phyloP scores from a whole-genome alignment of 2,797 vertebrate genomes.

The Pangasius mekongensis region DNA sequence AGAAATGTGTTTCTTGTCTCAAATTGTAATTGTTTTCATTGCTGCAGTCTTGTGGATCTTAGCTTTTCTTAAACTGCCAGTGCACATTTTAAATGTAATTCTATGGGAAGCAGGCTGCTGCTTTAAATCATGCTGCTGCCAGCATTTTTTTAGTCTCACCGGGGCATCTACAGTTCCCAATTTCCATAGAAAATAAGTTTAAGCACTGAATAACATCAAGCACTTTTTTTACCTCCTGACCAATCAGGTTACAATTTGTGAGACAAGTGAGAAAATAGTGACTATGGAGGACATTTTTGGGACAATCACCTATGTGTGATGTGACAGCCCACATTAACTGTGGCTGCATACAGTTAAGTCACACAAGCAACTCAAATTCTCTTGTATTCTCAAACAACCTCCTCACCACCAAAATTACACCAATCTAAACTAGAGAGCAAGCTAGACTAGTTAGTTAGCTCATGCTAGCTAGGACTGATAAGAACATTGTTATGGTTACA shows the following conservation, averaged over 20 bases:
- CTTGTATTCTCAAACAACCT: not conserved
- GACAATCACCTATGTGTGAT: too few species aligned
- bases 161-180: not conserved
- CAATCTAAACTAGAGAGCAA: not conserved
- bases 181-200: not conserved
- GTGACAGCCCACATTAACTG: too few species aligned
- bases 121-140: not conserved
- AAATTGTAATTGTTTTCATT: not conserved
- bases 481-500: not conserved
- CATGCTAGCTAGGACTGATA: not conserved
- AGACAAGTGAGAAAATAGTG: not conserved
- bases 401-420: not conserved
- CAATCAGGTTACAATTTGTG: not conserved
- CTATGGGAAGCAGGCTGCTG: not conserved
- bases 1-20: constrained; percentile 6
- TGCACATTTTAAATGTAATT: not conserved
- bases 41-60: not conserved
- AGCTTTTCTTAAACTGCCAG: not conserved
- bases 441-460: not conserved
- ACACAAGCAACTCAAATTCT: not conserved
- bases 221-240: not conserved
- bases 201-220: not conserved
- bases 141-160: not conserved
- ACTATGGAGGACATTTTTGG: not conserved
- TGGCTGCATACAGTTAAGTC: not conserved